Conservation (phyloP, 2,888 invertebrate species). For the Lepidocyrtinus sp. region DNA sequence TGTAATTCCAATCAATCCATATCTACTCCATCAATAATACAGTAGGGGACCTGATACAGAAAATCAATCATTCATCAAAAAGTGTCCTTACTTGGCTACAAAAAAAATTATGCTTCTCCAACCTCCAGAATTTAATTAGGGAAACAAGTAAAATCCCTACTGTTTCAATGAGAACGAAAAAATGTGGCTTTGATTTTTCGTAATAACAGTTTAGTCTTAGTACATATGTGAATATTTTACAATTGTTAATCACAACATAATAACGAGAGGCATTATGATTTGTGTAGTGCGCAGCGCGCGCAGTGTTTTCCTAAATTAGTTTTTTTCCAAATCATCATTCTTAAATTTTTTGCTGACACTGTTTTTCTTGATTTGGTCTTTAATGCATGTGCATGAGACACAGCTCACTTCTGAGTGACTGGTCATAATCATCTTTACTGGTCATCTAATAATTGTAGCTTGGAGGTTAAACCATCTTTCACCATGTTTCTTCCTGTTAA, state of each 20-base stretch:
- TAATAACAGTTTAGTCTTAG: not conserved
- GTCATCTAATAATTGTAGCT: not conserved
- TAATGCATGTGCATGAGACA: not conserved
- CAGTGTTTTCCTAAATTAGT: not conserved
- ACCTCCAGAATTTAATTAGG: conserved; percentile 43
- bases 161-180: not conserved
- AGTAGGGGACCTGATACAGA: conserved; percentile 35
- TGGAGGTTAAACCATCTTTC: not conserved
- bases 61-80: conserved; percentile 61
- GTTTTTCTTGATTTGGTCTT: not conserved
- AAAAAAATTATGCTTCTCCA: not conserved
- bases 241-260: not conserved
- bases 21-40: conserved; percentile 46
- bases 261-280: conserved; percentile 32
- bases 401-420: conserved; percentile 21
- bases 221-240: not conserved
- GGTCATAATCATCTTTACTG: conserved; percentile 25
- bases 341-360: not conserved
- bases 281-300: not conserved
- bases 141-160: not conserved
- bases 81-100: conserved; percentile 25
- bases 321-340: conserved; percentile 18
- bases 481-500: not conserved
- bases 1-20: conserved; percentile 49
- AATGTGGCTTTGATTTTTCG: not conserved